These are phyloP conservation scores for Mormyrus lacerda DNA, from an alignment of 2,113 vertebrate species.

Conservation along the genomic window DNA sequence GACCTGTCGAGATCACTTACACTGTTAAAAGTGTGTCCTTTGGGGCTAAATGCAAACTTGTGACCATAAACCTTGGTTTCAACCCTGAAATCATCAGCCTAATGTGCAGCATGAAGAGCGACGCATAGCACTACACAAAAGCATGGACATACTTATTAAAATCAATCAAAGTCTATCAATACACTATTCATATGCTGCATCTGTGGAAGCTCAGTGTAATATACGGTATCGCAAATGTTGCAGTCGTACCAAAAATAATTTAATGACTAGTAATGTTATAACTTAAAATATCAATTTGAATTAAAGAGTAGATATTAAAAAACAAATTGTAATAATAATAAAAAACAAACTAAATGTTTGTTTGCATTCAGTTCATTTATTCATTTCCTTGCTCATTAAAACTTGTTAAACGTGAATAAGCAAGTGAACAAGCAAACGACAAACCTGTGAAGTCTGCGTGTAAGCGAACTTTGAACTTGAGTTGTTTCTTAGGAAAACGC, in stretches of 20 bases:
- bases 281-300: neutral
- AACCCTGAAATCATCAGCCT: neutral
- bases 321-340: no score
- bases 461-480: neutral
- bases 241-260: neutral
- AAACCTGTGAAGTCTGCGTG: slow-evolving; percentile 41
- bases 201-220: neutral
- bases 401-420: neutral
- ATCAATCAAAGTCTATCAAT: neutral
- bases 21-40: neutral
- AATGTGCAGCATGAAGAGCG: neutral
- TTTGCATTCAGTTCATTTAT: neutral
- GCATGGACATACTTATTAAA: neutral
- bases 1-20: neutral
- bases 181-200: neutral
- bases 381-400: neutral
- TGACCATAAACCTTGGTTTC: neutral
- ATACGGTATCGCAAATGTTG: neutral
- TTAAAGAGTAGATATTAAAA: neutral
- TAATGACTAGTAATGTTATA: neutral
- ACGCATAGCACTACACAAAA: neutral
- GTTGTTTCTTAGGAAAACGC: slow-evolving; percentile 6
- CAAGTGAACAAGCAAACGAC: neutral
- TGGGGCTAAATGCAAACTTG: neutral
- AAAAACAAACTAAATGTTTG: neutral